Conservation (phyloP, 2,888 invertebrate genomes). For the Tetragonisca angustula region DNA sequence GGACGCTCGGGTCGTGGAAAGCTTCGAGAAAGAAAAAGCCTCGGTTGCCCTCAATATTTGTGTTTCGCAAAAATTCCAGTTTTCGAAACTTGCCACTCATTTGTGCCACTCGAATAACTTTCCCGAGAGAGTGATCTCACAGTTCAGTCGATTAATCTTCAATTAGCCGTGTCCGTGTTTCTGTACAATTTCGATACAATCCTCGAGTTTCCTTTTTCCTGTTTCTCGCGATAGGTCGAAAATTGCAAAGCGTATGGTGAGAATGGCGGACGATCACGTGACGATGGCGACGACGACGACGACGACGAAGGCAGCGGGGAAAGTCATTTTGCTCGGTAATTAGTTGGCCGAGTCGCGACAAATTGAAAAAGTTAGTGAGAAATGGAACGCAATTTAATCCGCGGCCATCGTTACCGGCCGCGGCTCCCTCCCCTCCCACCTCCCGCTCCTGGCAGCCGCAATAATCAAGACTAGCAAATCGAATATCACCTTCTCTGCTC, state of each 20-base stretch:
- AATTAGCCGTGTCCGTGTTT: too few relatives aligned
- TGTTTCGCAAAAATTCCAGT: not conserved
- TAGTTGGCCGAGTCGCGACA: slow-evolving; percentile 81
- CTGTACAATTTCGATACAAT: not conserved
- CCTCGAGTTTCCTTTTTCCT: not conserved
- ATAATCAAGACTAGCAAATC: slow-evolving; percentile 67
- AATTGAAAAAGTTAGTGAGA: slow-evolving; percentile 82
- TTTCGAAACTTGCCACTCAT: not conserved
- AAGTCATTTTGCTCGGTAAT: slow-evolving; percentile 81
- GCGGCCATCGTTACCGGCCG: slow-evolving; percentile 57
- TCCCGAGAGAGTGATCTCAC: too few relatives aligned
- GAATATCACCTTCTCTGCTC: slow-evolving; percentile 65
- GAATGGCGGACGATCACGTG: slow-evolving; percentile 35
- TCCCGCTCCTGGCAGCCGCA: slow-evolving; percentile 37
- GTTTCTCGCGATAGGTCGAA: slow-evolving; percentile 7
- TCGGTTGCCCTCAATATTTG: not conserved
- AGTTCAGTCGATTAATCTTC: not conserved
- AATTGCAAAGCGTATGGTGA: slow-evolving; percentile 12
- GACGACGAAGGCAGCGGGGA: slow-evolving; percentile 61
- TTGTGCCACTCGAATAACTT: too few relatives aligned
- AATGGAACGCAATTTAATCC: slow-evolving; percentile 81
- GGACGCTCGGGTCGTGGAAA: not conserved
- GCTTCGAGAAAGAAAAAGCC: not conserved
- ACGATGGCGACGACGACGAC: slow-evolving; percentile 1
- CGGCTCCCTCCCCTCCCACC: slow-evolving; percentile 20